Conservation (phyloP, 2,113 vertebrate species). For the Cacatua alba region DNA sequence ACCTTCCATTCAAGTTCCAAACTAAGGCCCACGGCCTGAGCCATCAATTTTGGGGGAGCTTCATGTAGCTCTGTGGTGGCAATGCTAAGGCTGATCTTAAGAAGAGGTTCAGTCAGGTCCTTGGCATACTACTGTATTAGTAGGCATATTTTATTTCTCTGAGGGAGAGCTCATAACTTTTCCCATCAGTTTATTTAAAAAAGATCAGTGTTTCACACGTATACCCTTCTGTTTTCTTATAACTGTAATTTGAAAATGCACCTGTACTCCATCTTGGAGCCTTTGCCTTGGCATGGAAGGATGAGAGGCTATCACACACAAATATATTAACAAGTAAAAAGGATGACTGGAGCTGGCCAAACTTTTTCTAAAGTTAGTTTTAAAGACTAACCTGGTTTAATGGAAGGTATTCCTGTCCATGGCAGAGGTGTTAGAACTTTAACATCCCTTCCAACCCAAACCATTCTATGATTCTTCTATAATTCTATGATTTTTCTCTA, state of each 20-base stretch:
- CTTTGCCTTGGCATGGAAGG: neutral
- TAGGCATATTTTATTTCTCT: neutral
- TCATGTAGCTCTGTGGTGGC: neutral
- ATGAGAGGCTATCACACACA: neutral
- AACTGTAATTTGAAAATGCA: neutral
- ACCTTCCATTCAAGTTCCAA: neutral
- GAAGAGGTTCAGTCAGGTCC: neutral
- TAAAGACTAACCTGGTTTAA: neutral
- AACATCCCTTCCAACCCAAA: neutral
- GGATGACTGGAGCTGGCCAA: neutral
- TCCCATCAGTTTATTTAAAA: neutral
- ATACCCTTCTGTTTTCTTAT: neutral
- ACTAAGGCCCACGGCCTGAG: fast-evolving
- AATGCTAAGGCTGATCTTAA: neutral
- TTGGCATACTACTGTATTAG: neutral
- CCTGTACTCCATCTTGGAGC: neutral
- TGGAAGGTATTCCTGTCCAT: neutral
- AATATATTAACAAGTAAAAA: neutral
- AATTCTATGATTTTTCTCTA: neutral
- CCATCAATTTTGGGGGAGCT: neutral
- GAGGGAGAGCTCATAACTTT: neutral
- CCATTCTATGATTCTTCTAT: neutral
- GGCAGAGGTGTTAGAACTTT: neutral
- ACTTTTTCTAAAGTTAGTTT: neutral
- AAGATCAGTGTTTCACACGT: neutral